Conservation (phyloP, 2,113 vertebrate genomes). For the Larimichthys crocea region DNA sequence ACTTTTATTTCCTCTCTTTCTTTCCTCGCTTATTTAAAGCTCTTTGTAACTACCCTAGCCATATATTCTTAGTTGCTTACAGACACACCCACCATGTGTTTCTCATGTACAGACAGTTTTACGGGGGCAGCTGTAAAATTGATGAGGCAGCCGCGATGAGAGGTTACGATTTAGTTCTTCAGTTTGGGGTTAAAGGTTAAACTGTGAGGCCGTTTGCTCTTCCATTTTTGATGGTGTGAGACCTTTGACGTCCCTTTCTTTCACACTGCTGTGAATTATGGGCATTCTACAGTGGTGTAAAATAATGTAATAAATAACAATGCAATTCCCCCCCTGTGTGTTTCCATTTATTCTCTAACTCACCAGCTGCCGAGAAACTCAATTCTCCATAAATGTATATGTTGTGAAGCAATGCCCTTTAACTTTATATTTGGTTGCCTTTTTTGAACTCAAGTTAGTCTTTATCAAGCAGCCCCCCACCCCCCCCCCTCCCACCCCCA, state of each 20-base stretch:
- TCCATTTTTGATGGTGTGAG: constrained; percentile 30
- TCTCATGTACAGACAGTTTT: neutral
- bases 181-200: constrained; percentile 46
- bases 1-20: constrained; percentile 14
- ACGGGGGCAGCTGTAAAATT: constrained; percentile 28
- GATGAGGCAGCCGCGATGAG: constrained; percentile 31
- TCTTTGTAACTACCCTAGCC: neutral
- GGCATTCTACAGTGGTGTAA: neutral
- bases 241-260: constrained; percentile 22
- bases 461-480: constrained; percentile 35
- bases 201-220: constrained; percentile 22
- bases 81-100: constrained; percentile 10
- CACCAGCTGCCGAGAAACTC: constrained; percentile 31
- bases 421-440: constrained; percentile 39
- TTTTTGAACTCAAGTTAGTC: constrained; percentile 55
- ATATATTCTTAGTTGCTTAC: neutral
- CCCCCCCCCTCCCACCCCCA: neutral
- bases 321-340: neutral
- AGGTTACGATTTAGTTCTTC: constrained; percentile 34
- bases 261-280: constrained; percentile 3
- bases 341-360: constrained; percentile 3
- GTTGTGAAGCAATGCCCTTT: constrained; percentile 52
- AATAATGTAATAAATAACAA: constrained; percentile 1
- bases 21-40: neutral
- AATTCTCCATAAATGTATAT: constrained; percentile 13